Conservation (phyloP, 2,113 vertebrate genomes). For the Pyxicephalus adspersus region DNA sequence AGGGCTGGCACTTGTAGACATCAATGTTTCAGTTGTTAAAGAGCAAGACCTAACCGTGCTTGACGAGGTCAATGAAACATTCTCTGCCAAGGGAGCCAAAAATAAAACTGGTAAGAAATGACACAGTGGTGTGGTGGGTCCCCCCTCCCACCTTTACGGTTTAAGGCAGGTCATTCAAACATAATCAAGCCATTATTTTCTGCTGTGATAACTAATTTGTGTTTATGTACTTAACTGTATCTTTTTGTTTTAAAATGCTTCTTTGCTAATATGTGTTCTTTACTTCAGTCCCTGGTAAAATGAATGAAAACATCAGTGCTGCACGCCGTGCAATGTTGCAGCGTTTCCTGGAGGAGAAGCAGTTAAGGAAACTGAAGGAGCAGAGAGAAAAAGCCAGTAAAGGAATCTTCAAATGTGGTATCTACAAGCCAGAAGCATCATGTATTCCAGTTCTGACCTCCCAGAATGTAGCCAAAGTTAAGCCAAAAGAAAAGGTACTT, state of each 20-base stretch:
- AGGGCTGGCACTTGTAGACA: slow-evolving; percentile 72
- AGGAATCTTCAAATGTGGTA: slow-evolving; percentile 83
- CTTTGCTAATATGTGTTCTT: no score
- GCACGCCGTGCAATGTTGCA: slow-evolving; percentile 65
- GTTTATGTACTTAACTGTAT: no score
- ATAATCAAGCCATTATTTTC: no score
- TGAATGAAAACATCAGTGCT: not conserved
- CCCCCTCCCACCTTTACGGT: no score
- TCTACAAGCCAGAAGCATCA: slow-evolving; percentile 75
- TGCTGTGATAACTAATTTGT: no score
- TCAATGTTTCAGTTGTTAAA: slow-evolving; percentile 64
- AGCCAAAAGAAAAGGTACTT: slow-evolving; percentile 73
- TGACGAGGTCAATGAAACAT: slow-evolving; percentile 56
- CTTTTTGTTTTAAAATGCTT: no score
- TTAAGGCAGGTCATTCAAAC: no score
- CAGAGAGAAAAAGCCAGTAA: slow-evolving; percentile 80
- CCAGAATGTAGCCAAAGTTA: slow-evolving; percentile 58
- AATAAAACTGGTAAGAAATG: slow-evolving; percentile 67
- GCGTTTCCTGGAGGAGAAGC: slow-evolving; percentile 88
- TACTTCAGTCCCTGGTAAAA: not conserved
- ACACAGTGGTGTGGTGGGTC: no score
- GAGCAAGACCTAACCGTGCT: slow-evolving; percentile 57
- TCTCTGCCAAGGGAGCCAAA: slow-evolving; percentile 53
- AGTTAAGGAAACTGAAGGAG: slow-evolving; percentile 83
- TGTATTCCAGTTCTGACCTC: slow-evolving; percentile 58